A percentile compares a stretch with the other conserved stretches of the same genome.
These are phyloP conservation scores for Spicauda simplicius DNA, from an alignment of 2,888 invertebrate genomes.

Conservation along the genomic window DNA sequence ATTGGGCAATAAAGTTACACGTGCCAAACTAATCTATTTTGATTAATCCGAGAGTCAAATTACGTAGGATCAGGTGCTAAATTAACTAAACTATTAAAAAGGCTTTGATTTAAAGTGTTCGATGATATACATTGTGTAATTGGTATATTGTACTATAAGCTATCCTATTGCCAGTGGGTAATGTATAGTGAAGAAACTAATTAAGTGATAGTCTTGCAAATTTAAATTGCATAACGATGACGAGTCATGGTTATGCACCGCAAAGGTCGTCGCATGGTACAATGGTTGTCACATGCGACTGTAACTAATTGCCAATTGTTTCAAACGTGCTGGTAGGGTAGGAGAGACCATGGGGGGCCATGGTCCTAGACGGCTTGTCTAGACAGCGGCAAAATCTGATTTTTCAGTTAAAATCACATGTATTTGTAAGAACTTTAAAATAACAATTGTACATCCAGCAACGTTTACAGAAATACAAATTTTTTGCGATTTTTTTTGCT, in stretches of 20 bases:
- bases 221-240: background rate
- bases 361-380: too few species aligned
- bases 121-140: conserved; percentile 13
- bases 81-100: background rate
- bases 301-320: background rate
- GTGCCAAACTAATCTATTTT: conserved; percentile 27
- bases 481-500: too few species aligned
- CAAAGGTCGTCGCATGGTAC: background rate
- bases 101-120: background rate
- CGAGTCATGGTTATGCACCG: background rate
- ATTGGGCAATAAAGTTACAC: conserved; percentile 33
- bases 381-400: too few species aligned
- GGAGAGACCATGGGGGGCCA: too few species aligned
- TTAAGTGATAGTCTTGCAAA: background rate
- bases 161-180: background rate
- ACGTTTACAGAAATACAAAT: too few species aligned
- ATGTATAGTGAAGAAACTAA: background rate
- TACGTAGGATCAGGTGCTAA: conserved; percentile 23
- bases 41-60: conserved; percentile 11
- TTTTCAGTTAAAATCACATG: too few species aligned
- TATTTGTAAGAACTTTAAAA: too few species aligned
- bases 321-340: too few species aligned
- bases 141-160: background rate
- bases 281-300: background rate
- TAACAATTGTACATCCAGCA: too few species aligned